phyloP scores from a whole-genome alignment of 2,797 vertebrate genomes.

The Lutra lutra region DNA sequence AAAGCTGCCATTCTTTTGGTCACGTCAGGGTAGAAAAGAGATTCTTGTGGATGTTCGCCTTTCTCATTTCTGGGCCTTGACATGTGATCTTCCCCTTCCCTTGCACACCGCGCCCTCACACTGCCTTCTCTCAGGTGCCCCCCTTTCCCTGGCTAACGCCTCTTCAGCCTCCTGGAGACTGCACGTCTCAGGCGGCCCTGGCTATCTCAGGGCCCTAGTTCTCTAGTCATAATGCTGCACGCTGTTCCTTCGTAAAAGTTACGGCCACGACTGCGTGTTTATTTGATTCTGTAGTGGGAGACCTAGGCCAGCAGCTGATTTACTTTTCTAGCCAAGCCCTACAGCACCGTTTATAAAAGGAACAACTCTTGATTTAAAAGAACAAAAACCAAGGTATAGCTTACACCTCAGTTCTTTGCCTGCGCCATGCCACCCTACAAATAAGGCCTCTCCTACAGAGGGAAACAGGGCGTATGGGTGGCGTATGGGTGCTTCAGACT shows the following conservation, averaged over 20 bases:
- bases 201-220: not conserved
- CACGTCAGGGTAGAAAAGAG: not conserved
- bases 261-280: not conserved
- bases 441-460: not conserved
- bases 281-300: not conserved
- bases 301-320: not conserved
- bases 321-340: not conserved
- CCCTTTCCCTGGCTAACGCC: not conserved
- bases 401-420: not conserved
- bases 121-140: not conserved
- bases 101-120: rapidly evolving
- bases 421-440: not conserved
- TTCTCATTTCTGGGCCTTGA: not conserved
- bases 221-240: not conserved
- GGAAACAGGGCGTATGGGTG: not conserved
- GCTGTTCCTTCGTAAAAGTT: not conserved
- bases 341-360: not conserved
- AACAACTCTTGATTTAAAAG: not conserved
- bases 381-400: not conserved
- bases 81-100: not conserved
- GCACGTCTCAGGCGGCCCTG: not conserved
- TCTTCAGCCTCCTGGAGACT: not conserved
- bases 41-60: not conserved
- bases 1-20: not conserved
- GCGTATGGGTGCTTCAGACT: not conserved